Evolutionary conservation across 37 sponge, comb jelly and placozoan genomes (phyloP).

Genomic region (Dysidea cf. avara): DNA sequence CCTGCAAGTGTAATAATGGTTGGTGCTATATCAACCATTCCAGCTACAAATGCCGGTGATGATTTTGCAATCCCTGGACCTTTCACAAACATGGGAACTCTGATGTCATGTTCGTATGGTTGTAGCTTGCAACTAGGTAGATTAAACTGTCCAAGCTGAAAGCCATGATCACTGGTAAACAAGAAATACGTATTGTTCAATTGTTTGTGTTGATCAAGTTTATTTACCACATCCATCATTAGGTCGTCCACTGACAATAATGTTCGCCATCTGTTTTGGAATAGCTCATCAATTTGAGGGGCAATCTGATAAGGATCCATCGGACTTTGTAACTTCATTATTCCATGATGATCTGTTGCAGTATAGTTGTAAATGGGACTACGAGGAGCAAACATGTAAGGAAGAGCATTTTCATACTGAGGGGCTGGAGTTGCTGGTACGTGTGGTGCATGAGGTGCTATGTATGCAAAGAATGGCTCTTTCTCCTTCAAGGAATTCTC

Average conservation of each 20-base stretch:
- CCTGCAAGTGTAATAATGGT: slow-evolving; percentile 61
- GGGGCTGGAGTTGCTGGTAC: slow-evolving; percentile 85
- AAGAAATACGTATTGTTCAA: slow-evolving; percentile 68
- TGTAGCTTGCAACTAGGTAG: slow-evolving; percentile 73
- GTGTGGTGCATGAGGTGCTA: slow-evolving; percentile 84
- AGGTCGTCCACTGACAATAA: slow-evolving; percentile 85
- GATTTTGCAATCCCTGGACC: slow-evolving; percentile 54
- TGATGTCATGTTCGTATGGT: slow-evolving; percentile 75
- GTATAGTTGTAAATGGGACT: slow-evolving; percentile 76
- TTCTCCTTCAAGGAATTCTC: slow-evolving; percentile 17
- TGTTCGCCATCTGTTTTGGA: slow-evolving; percentile 58
- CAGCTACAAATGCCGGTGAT: slow-evolving; percentile 36
- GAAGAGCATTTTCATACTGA: slow-evolving; percentile 56
- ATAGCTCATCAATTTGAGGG: slow-evolving; percentile 46
- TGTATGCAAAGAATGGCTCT: slow-evolving; percentile 69
- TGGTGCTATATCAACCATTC: slow-evolving; percentile 77
- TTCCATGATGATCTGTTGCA: slow-evolving; percentile 68
- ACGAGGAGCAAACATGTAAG: slow-evolving; percentile 43
- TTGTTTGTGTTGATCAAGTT: slow-evolving; percentile 6
- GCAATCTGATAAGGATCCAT: slow-evolving; percentile 20
- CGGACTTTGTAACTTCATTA: slow-evolving; percentile 50
- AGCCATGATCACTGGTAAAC: slow-evolving; percentile 85
- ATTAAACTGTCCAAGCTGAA: slow-evolving; percentile 73
- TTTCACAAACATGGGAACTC: slow-evolving; percentile 52
- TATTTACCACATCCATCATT: slow-evolving; percentile 24